Percentiles rank a stretch among this genome's conserved stretches.
Evolutionary conservation across 2,113 vertebrate genomes (phyloP).

Genomic region (Cariama cristata): DNA sequence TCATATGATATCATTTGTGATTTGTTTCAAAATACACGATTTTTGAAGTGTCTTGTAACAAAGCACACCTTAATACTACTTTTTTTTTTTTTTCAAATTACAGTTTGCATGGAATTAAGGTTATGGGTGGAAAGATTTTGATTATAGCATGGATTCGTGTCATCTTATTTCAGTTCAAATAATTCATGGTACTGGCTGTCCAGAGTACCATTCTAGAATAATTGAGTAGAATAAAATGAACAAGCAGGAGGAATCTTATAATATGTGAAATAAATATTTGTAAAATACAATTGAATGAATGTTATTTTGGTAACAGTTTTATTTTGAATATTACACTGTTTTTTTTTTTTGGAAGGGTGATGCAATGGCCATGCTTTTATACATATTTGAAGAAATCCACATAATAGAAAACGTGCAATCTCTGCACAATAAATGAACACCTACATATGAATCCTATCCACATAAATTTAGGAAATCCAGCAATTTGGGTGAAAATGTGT

Average conservation of each 20-base stretch:
- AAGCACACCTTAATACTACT: background rate
- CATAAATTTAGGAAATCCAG: constrained; percentile 37
- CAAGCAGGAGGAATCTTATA: background rate
- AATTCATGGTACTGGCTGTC: background rate
- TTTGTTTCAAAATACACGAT: background rate
- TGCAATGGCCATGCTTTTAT: background rate
- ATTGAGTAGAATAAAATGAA: background rate
- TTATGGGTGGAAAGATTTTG: background rate
- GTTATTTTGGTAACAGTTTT: background rate
- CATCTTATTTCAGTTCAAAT: background rate
- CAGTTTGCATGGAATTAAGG: background rate
- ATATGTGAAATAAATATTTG: background rate
- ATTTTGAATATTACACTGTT: background rate
- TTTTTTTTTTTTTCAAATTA: too few relatives aligned
- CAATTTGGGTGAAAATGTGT: constrained; percentile 33
- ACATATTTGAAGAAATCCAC: background rate
- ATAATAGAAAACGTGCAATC: background rate
- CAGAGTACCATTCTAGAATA: background rate
- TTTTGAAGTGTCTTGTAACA: background rate
- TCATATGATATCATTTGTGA: background rate
- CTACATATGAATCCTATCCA: constrained; percentile 37
- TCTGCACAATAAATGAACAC: background rate
- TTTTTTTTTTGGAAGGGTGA: background rate
- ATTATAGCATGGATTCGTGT: background rate
- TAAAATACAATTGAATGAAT: background rate